Evolutionary conservation across 2,888 invertebrate genomes (phyloP).

Genomic region (Sinotaia quadrata): DNA sequence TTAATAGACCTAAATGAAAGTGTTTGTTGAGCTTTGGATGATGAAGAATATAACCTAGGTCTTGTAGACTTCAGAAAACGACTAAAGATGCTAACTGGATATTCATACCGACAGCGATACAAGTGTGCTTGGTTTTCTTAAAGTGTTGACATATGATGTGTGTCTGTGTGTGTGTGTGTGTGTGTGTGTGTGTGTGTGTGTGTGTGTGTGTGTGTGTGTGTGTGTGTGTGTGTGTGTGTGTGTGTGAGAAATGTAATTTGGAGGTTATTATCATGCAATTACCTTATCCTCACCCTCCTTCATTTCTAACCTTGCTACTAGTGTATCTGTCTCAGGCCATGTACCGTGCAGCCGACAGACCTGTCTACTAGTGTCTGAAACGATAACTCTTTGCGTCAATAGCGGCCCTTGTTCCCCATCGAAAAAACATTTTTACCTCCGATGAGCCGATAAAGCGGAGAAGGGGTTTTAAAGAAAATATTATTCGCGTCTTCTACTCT

Average conservation of each 20-base stretch:
- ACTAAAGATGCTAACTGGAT: too few species aligned
- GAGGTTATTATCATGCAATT: too few species aligned
- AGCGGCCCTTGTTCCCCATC: conserved; percentile 5
- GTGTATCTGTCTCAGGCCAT: background rate
- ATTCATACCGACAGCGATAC: too few species aligned
- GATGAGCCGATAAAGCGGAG: conserved; percentile 6
- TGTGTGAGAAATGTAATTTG: background rate
- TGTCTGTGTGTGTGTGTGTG: conserved; percentile 4
- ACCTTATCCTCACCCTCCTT: too few species aligned
- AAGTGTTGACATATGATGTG: too few species aligned
- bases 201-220: background rate
- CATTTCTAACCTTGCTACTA: too few species aligned
- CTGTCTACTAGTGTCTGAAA: background rate
- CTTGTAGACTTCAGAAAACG: too few species aligned
- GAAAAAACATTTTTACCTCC: conserved; percentile 5
- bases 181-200: conserved; percentile 12
- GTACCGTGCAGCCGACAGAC: background rate
- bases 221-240: background rate
- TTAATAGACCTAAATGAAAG: too few species aligned
- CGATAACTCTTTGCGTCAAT: conserved; percentile 2
- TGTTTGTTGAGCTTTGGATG: too few species aligned
- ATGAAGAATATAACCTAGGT: too few species aligned
- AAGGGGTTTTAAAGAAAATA: conserved; percentile 7
- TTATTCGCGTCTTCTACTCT: conserved; percentile 1
- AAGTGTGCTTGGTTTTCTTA: too few species aligned